Base-by-base conservation (phyloP, 2,888 invertebrate species). In the Chironomus riparius region DNA sequence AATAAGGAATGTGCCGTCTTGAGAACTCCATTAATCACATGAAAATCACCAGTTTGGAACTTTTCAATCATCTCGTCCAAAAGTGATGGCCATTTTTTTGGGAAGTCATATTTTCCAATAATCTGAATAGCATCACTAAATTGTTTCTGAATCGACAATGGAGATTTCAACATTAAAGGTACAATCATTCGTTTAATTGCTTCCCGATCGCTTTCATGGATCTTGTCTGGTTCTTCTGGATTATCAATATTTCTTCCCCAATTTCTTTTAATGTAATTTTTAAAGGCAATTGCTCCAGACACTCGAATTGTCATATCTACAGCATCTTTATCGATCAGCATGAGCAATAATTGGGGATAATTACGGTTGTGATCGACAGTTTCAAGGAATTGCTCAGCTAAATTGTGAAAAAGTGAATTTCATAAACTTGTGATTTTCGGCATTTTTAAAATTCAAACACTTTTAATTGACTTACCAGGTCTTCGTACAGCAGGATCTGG, bases 21-120 rank as follows among this genome's bases (percentile, higher is more conserved):
- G 10, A 99, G 86, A 0, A 98, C 91, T 0, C 98, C 98, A 82
- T 98, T 97, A 77, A 98, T 97, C 0, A 96, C 87, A 82, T 95
- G 91, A 83, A 98, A 97, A 83, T 98, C 96, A 65, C 95, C 94
- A 77, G 92, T 91, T 65, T 88, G 88, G 83, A 98, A 96, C 81
- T 97, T 95, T 70, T 91, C 90, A 12, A 98, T 94, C 93, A 99
- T 94, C 82, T 97, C 93, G 48, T 92, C 88, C 28, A 99, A 92
- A 1, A 99, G 87, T 78, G 91, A 91, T 0, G 95, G 96, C 99
- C 99, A 99, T 82, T 96, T 94, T 78, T 91, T 90, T 0, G 99
- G 99, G 82, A 99, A 99, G 85, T 99, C 99, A 79, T 93, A 90
- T 81, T 92, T 92, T n/a, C 98, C 98, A 77, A 98, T 97, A 28